Percentiles rank a stretch among this genome's conserved stretches.
Evolutionary conservation across 2,113 vertebrate genomes (phyloP).

Genomic region (Alethe castanea): DNA sequence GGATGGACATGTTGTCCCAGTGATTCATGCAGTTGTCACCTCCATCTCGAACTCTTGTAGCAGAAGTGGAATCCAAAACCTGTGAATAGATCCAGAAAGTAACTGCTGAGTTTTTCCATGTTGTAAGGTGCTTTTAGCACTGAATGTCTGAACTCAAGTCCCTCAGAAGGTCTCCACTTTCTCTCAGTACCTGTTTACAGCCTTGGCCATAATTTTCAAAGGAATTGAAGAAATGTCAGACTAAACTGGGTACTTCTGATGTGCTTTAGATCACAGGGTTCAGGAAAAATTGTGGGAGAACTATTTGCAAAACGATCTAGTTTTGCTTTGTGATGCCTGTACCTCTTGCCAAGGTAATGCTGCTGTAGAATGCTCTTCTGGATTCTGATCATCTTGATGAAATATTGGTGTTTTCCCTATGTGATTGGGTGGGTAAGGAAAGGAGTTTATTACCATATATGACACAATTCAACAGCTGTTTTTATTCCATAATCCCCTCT

Average conservation of each 20-base stretch:
- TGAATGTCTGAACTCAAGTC: neutral
- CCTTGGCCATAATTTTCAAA: neutral
- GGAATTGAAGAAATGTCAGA: neutral
- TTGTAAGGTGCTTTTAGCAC: neutral
- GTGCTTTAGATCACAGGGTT: neutral
- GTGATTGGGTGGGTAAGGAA: neutral
- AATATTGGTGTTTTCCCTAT: neutral
- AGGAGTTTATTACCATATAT: neutral
- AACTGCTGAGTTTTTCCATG: neutral
- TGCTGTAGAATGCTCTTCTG: neutral
- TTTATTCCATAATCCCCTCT: neutral
- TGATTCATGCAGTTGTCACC: neutral
- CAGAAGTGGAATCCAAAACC: neutral
- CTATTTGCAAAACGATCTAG: neutral
- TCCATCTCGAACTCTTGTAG: neutral
- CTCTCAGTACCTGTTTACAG: neutral
- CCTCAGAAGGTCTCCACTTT: neutral
- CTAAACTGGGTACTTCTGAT: neutral
- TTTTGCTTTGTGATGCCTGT: neutral
- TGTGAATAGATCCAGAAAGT: neutral
- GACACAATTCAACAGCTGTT: neutral
- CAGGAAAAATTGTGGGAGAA: neutral
- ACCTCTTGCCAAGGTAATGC: neutral
- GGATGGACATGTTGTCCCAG: neutral
- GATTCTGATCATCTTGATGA: neutral